Evolutionary conservation across 2,797 vertebrate genomes (phyloP).

Genomic region (Acrossocheilus wenchowensis): DNA sequence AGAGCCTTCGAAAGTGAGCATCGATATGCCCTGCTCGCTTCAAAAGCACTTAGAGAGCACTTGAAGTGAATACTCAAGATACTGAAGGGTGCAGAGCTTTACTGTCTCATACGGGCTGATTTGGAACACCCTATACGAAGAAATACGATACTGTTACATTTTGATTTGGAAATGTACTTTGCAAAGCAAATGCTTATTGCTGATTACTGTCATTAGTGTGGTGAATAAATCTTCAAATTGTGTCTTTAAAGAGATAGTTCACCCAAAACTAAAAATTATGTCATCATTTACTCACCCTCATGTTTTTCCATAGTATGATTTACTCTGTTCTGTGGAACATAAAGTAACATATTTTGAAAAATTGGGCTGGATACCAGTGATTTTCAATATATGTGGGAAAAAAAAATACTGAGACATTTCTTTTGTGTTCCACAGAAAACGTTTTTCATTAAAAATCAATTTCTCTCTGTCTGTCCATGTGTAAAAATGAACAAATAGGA

Average conservation of each 20-base stretch:
- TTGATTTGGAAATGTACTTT: background rate
- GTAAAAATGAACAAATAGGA: background rate
- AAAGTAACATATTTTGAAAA: background rate
- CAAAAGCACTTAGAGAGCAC: background rate
- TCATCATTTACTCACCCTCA: background rate
- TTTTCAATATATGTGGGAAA: background rate
- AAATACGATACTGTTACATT: background rate
- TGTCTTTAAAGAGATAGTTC: background rate
- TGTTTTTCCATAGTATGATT: background rate
- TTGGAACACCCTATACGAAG: background rate
- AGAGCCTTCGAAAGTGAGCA: conserved; percentile 4
- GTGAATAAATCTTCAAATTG: background rate
- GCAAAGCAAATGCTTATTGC: background rate
- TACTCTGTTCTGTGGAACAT: background rate
- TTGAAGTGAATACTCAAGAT: conserved; percentile 15
- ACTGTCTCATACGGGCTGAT: background rate
- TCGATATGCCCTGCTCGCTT: conserved; percentile 5
- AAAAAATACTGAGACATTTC: background rate
- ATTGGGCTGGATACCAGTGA: background rate
- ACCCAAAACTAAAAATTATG: background rate
- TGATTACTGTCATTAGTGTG: background rate
- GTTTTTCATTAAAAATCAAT: background rate
- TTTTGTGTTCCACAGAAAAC: background rate
- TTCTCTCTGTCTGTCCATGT: background rate
- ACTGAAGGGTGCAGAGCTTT: background rate